phyloP scores from a whole-genome alignment of 2,797 vertebrate genomes.

The Myiothlypis coronata region DNA sequence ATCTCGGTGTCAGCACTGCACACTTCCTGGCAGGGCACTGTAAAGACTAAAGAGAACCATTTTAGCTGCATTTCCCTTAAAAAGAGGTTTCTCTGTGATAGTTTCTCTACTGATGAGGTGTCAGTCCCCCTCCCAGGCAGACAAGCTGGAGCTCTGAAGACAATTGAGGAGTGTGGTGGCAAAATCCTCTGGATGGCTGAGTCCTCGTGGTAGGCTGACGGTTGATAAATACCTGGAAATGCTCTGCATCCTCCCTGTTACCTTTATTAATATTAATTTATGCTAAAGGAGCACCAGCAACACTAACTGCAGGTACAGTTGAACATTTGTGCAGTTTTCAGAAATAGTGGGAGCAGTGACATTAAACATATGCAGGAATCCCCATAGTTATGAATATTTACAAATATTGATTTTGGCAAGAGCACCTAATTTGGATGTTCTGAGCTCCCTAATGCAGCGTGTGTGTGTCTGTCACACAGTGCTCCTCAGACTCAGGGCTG shows the following conservation, averaged over 20 bases:
- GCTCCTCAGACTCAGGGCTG: neutral
- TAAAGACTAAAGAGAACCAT: neutral
- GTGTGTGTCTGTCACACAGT: neutral
- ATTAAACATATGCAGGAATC: slow-evolving; percentile 60
- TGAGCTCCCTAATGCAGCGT: neutral
- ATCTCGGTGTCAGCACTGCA: neutral
- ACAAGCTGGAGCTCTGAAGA: neutral
- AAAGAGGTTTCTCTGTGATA: neutral
- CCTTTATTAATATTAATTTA: slow-evolving; percentile 28
- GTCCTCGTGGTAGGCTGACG: neutral
- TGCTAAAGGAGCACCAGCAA: neutral
- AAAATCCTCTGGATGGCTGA: neutral
- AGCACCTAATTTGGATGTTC: slow-evolving; percentile 17
- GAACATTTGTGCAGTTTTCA: slow-evolving; percentile 41
- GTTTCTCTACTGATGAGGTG: neutral
- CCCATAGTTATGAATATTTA: slow-evolving; percentile 55
- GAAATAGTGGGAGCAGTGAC: slow-evolving; percentile 33
- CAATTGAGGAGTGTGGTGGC: neutral
- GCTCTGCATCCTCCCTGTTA: neutral
- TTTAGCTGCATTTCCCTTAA: neutral
- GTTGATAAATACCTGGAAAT: slow-evolving; percentile 14
- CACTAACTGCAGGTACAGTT: slow-evolving; percentile 48
- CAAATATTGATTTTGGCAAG: slow-evolving; percentile 49
- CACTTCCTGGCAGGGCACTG: fast-evolving
- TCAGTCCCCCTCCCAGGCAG: neutral